These are phyloP conservation scores for Polydrusus pterygomalis DNA, from an alignment of 2,888 invertebrate genomes.

Conservation along the genomic window DNA sequence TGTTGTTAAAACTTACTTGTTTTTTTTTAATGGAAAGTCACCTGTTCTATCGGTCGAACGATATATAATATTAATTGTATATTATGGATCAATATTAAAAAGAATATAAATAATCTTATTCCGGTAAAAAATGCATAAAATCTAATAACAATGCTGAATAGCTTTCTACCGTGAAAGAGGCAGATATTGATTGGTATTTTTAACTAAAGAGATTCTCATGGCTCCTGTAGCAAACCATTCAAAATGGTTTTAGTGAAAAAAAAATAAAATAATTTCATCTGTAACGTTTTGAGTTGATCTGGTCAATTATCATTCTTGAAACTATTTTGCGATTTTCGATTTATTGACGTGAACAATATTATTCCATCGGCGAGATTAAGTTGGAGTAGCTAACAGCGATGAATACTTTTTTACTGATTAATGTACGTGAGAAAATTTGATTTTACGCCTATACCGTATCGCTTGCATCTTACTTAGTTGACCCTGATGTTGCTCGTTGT, in stretches of 20 bases:
- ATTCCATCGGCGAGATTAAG: slow-evolving; percentile 40
- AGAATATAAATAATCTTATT: too few relatives aligned
- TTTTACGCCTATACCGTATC: slow-evolving; percentile 37
- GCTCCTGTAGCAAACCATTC: slow-evolving; percentile 31
- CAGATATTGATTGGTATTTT: slow-evolving; percentile 33
- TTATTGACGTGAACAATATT: slow-evolving; percentile 50
- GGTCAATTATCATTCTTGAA: slow-evolving; percentile 42
- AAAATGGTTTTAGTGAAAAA: slow-evolving; percentile 40
- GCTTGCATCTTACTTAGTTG: slow-evolving; percentile 47
- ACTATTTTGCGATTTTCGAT: slow-evolving; percentile 46
- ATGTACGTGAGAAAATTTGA: slow-evolving; percentile 50
- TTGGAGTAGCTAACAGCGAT: slow-evolving; percentile 26
- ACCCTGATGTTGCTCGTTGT: slow-evolving; percentile 58
- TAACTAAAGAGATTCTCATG: slow-evolving; percentile 36
- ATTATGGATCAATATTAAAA: too few relatives aligned
- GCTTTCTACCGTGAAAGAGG: neutral
- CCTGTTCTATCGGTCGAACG: neutral
- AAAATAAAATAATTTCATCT: slow-evolving; percentile 51
- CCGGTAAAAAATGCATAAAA: neutral
- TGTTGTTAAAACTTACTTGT: too few relatives aligned
- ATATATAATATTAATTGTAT: too few relatives aligned
- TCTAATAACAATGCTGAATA: slow-evolving; percentile 4
- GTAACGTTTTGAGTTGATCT: slow-evolving; percentile 36
- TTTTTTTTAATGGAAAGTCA: too few relatives aligned
- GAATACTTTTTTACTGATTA: slow-evolving; percentile 37